Base-by-base conservation (phyloP, 2,113 vertebrate genomes). In the Sigmodon hispidus region DNA sequence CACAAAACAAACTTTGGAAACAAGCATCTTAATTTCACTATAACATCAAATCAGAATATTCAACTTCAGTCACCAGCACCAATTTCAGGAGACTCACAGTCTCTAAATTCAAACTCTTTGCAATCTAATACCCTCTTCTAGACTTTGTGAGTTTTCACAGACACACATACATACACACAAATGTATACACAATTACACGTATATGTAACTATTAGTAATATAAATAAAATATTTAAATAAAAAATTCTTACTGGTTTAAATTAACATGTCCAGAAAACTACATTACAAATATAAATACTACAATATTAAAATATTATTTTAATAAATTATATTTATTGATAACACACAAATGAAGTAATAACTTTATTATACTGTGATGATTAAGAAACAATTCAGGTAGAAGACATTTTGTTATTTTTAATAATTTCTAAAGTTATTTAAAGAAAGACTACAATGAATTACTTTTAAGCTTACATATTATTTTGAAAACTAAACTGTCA, bases 371-470 rank as follows among this genome's bases (percentile, higher is more conserved):
- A 63, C 70, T 6, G 22, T 87, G 36, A 59, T 80, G 4, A 80
- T 36, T n/a, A 95, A 79, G 16, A 88, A 69, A 87, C 45, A 11
- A 79, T 26, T 67, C 43, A 16, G 24, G 24, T 34, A 89, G 40
- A 36, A 67, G 70, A 72, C 76, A 52, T 22, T 59, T 55, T 40
- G 3, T 89, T 86, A 94, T 61, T 83, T 15, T 80, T 55, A 48
- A 86, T 48, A 36, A 80, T n/a, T 36, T 12, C 65, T 80, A 3
- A 9, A 92, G 90, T 10, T 5, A 70, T 34, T 22, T 48, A 48
- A 26, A n/a, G 43, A 22, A 4, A 0, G 22, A 26, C 0, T 1
- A 10, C 26, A 0, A 13, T 10, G 2, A 36, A 17, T 26, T 75
- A n/a, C 0, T 6, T 31, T 87, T 87, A 75, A 87, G 79, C 24